Base-by-base conservation (phyloP, 2,113 vertebrate species). In the Epinephelus moara region DNA sequence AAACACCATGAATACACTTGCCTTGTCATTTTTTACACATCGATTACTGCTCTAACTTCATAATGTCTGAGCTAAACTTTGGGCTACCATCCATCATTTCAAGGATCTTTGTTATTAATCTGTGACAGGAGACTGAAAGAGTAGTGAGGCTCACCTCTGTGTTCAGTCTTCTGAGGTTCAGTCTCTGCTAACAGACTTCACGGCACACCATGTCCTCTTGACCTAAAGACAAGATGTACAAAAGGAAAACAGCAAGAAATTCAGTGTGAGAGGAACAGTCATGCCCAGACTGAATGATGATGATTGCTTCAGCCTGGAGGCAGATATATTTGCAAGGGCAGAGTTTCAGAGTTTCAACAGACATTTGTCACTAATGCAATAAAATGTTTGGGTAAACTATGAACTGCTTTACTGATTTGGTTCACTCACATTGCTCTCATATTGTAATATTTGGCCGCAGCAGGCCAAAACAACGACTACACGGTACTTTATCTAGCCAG, bases 81-180 rank as follows among this genome's bases (percentile, higher is more conserved):
- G 6, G 15, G 37, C 55, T 64, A 57, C n/a, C 64, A 75, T 85
- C 75, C 70, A 74, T 91, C 80, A 77, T 30, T 19, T 82, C 66
- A 80, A 69, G 78, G 71, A 61, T 78, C 53, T 70, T 66, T 63
- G 55, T 50, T 74, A 60, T 81, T 76, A 68, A 62, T 86, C 47
- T 80, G 23, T 69, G 21, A 63, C 30, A 40, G 56, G 52, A 76
- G 75, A 83, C 30, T 15, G 33, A 14, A 55, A 64, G 75, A 86
- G 72, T 30, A 77, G 60, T 80, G 69, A 81, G 45, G 81, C 92
- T 92, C 89, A 93, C 93, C 92, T 89, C 71, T 50, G 74, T 47
- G 81, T 47, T 78, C 72, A 49, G 67, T 81, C 86, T 78, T 64
- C 64, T 42, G 25, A 25, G 78, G 30, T 87, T 71, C 75, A 49